Evolutionary conservation across 2,888 invertebrate genomes (phyloP).

Genomic region (Troilus luridus): DNA sequence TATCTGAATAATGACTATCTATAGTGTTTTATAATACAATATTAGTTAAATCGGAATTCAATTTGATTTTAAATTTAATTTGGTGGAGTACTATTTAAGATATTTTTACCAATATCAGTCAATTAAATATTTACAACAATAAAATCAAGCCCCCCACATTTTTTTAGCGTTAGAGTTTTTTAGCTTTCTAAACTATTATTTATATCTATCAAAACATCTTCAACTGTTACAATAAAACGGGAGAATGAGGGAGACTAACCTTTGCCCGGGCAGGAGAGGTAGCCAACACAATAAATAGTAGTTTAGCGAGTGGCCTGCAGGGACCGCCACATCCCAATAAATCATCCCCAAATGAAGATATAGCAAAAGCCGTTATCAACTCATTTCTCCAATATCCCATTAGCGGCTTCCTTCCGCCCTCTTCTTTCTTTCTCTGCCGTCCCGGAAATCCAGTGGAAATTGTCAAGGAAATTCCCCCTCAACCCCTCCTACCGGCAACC

Average conservation of each 20-base stretch:
- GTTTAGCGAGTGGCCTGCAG: not conserved
- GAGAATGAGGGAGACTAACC: not conserved
- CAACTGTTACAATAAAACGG: not conserved
- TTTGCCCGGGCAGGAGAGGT: not conserved
- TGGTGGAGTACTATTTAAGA: no score
- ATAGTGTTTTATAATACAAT: no score
- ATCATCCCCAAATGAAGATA: conserved; percentile 43
- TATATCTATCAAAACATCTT: no score
- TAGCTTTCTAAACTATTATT: no score
- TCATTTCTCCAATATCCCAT: conserved; percentile 48
- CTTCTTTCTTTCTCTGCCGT: not conserved
- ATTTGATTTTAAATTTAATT: no score
- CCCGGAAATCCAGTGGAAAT: conserved; percentile 37
- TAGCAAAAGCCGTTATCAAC: conserved; percentile 39
- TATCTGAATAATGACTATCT: no score
- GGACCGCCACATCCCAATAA: conserved; percentile 17
- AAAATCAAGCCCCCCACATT: no score
- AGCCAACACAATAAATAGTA: conserved; percentile 2
- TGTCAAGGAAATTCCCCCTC: conserved; percentile 27
- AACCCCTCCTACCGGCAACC: not conserved
- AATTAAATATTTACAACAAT: no score
- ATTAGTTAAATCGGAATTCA: no score
- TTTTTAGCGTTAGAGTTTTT: no score
- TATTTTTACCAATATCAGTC: no score
- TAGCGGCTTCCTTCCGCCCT: conserved; percentile 16